A percentile compares a stretch with the other conserved stretches of the same genome.
phyloP scores from a whole-genome alignment of 1,140 invertebrate species.

The Lordiphosa stackelbergi region DNA sequence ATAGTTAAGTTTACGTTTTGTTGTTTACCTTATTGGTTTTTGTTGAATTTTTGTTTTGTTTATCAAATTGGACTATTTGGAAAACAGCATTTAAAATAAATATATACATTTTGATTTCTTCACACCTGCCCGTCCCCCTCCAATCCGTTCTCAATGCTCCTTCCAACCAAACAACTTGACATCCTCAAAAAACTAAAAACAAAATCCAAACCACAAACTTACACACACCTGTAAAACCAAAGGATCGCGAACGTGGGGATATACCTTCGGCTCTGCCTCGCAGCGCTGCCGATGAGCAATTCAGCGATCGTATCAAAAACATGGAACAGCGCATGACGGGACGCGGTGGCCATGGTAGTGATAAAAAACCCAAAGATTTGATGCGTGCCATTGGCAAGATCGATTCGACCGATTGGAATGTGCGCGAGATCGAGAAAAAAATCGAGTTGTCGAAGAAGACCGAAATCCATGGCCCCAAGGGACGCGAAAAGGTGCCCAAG shows the following conservation, averaged over 20 bases:
- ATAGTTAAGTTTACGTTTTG: slow-evolving; percentile 19
- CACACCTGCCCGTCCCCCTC: slow-evolving; percentile 15
- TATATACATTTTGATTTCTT: slow-evolving; percentile 62
- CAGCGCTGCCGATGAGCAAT: slow-evolving; percentile 81
- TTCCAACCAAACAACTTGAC: slow-evolving; percentile 26
- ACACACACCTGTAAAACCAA: background rate
- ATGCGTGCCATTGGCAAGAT: slow-evolving; percentile 93
- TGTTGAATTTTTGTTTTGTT: slow-evolving; percentile 7
- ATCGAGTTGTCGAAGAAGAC: slow-evolving; percentile 87
- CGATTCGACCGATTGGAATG: slow-evolving; percentile 94
- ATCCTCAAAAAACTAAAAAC: slow-evolving; percentile 4
- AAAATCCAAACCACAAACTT: slow-evolving; percentile 9
- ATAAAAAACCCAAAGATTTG: slow-evolving; percentile 91
- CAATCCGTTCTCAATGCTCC: slow-evolving; percentile 18
- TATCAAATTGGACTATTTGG: slow-evolving; percentile 24
- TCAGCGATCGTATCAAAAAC: slow-evolving; percentile 84
- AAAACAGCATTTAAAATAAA: slow-evolving; percentile 12
- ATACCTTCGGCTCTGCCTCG: slow-evolving; percentile 80
- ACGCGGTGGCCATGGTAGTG: slow-evolving; percentile 77
- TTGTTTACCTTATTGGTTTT: slow-evolving; percentile 35
- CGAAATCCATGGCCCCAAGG: slow-evolving; percentile 81
- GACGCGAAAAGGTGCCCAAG: slow-evolving; percentile 89
- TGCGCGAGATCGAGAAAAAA: slow-evolving; percentile 93
- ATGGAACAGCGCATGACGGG: slow-evolving; percentile 81
- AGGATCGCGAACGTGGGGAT: slow-evolving; percentile 83